Base-by-base conservation (phyloP, 1,140 invertebrate species). In the Andrena cerasifolii region DNA sequence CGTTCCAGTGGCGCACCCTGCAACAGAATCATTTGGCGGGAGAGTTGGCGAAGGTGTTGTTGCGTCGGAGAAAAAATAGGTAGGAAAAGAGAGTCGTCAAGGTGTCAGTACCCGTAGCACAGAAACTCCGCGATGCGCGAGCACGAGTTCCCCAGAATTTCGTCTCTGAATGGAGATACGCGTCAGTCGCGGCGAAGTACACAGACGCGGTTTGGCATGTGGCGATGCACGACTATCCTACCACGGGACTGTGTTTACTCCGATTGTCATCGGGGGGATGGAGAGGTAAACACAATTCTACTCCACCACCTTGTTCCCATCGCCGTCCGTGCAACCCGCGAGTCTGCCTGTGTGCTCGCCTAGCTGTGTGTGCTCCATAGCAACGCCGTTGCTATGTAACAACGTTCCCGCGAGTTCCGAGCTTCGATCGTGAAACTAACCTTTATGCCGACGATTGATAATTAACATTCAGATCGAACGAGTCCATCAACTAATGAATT, bases 221-320 rank as follows among this genome's bases (percentile, higher is more conserved):
- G 86, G 80, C 78, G 81, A 81, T 84, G 83, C 79, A 80, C 79
- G 82, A 88, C 85, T 87, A 89, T 89, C 77, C 85, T 85, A 81
- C 86, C 86, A 78, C 79, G 80, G 79, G 58, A 83, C 83, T 80
- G 83, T 88, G 86, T 89, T 89, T 89, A 83, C 78, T 18, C 56
- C 83, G 83, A 84, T 89, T 88, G 83, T 87, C 87, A 86, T 83
- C 59, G 82, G 80, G 79, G n/a, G 87, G 81, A 84, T 87, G 84
- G 84, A 86, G 82, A 84, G 82, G 87, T 85, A 89, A 89, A 89
- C 87, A 89, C 81, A 84, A 88, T 89, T 88, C 83, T 71, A 79
- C 76, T 79, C 78, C 83, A 79, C 61, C 49, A 74, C 54, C 70
- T 79, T 72, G 43, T 72, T 78, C 73, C 26, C 16, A 33, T 65